Conservation (phyloP, 2,797 vertebrate species). For the Mycteria americana region DNA sequence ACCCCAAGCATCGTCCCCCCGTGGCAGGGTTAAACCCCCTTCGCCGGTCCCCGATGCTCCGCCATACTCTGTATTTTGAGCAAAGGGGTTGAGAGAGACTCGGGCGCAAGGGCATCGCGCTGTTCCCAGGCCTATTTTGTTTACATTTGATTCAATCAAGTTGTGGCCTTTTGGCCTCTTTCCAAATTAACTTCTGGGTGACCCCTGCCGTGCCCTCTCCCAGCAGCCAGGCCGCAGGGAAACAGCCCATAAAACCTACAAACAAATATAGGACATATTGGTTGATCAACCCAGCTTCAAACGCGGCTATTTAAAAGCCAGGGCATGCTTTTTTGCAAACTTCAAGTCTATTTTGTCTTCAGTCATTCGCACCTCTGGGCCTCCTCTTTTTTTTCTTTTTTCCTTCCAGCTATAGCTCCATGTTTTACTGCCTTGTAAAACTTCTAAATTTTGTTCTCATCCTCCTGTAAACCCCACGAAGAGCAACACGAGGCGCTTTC, state of each 20-base stretch:
- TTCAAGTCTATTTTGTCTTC: background rate
- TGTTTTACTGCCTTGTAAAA: constrained; percentile 6
- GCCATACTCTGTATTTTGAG: background rate
- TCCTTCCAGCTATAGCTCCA: background rate
- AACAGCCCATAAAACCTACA: constrained; percentile 56
- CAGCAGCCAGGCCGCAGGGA: constrained; percentile 37
- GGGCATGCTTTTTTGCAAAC: background rate
- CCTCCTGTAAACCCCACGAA: background rate
- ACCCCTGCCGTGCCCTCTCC: constrained; percentile 45
- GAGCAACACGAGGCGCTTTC: background rate
- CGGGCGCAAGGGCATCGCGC: background rate
- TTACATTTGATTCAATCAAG: constrained; percentile 60
- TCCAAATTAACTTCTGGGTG: constrained; percentile 61
- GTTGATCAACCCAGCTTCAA: constrained; percentile 40
- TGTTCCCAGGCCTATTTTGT: constrained; percentile 48
- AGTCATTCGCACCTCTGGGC: background rate
- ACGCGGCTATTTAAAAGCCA: background rate
- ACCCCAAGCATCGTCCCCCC: fast-evolving
- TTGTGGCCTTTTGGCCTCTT: constrained; percentile 61
- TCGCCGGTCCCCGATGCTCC: fast-evolving
- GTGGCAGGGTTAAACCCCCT: background rate
- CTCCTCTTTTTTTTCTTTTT: background rate
- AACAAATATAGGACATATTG: constrained; percentile 37
- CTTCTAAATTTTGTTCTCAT: constrained; percentile 25
- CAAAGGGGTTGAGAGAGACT: background rate